Evolutionary conservation across 2,888 invertebrate species (phyloP), one percentile per base, ranked within the genome.

Genomic region (Hyles lineata): DNA sequence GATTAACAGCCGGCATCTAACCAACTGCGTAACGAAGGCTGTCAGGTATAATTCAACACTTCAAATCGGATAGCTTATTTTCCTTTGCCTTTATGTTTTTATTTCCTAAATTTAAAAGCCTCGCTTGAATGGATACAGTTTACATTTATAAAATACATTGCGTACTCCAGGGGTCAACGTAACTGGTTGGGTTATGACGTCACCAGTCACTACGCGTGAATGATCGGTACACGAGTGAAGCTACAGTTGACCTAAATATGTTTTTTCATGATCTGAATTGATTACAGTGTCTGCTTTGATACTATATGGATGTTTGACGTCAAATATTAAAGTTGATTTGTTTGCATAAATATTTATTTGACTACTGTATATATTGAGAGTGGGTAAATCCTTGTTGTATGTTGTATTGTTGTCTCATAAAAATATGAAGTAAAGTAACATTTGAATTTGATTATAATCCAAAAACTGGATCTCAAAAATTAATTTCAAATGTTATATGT

Each of bases 241-340:
- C 70, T 63, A 70, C 72, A 69, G 70, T 72, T 70, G 74, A 70
- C 63, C 74, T 70, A 74, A 61, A 72, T 74, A 69, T 74, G 60
- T 7, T 62, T 73, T 72, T 73, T 62, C 63, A 62, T 35, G 35
- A 60, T 43, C 21, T 61, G 70, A 73, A 62, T 62, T 70, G 73
- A 73, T 73, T 70, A 58, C 70, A 55, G 23, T 43, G 67, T 50
- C 67, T 67, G 35, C 35, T n/a, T 52, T 32, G 43, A 72, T 69
- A 59, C 69, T 60, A 15, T 43, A 29, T 29, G 29, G n/a, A 43
- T 21, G 43, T 43, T 63, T 63, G 63, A 43, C 63, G 63, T 63
- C 63, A 63, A 63, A 43, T 21, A 21, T 43, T 23, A 35, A 21
- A 35, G 9, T 63, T n/a, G 9, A 35, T 21, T 21, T 21, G 15